Evolutionary conservation across 2,113 vertebrate species (phyloP).

Genomic region (Lota lota): DNA sequence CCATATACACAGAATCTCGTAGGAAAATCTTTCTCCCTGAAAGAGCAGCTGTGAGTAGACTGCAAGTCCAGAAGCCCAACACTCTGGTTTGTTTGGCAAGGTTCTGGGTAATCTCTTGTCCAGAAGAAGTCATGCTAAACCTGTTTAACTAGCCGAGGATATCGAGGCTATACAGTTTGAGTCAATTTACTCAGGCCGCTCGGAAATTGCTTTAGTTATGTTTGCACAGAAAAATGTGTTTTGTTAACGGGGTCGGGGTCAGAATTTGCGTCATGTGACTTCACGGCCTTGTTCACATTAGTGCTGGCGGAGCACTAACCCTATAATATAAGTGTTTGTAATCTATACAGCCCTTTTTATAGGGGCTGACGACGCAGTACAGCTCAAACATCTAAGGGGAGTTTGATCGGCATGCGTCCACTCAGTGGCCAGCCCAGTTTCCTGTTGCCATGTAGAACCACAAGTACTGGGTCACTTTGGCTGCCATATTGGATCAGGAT

Average conservation of each 20-base stretch:
- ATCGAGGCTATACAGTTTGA: no score
- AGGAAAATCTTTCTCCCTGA: no score
- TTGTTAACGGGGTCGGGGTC: conserved; percentile 1
- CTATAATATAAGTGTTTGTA: conserved; percentile 26
- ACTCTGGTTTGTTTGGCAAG: no score
- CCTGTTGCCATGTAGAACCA: not conserved
- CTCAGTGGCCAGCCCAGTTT: conserved; percentile 30
- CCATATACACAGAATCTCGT: not conserved
- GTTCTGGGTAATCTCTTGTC: no score
- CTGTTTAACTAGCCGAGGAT: no score
- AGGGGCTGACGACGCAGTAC: conserved; percentile 5
- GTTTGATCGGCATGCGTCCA: conserved; percentile 33
- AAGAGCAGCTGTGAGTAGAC: no score
- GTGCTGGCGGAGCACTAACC: not conserved
- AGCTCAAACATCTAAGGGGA: not conserved
- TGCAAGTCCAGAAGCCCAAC: no score
- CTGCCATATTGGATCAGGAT: no score
- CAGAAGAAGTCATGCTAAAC: no score
- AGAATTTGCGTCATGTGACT: conserved; percentile 39
- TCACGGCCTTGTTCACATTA: conserved; percentile 12
- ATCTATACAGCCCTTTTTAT: conserved; percentile 30
- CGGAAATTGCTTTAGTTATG: no score
- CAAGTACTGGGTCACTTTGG: not conserved
- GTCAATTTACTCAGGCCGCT: no score
- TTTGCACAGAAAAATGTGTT: no score